Percentiles rank a stretch among this genome's conserved stretches.
Conservation (phyloP, 2,888 invertebrate species). For the Antitype chi region DNA sequence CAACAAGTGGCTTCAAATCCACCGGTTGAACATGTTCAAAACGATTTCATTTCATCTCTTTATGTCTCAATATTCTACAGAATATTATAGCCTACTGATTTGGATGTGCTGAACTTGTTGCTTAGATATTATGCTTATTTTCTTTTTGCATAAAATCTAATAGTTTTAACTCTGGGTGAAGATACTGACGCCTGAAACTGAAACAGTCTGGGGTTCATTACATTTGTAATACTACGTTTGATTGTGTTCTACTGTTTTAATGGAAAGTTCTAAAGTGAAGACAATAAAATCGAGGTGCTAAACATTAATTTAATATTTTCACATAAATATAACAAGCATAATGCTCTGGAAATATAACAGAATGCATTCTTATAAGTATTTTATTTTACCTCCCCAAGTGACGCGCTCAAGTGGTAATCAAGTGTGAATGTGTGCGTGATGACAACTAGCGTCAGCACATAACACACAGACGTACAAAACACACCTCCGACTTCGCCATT, state of each 20-base stretch:
- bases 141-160: background rate
- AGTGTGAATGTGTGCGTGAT: too few species aligned
- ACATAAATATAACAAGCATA: background rate
- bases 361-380: background rate
- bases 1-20: slow-evolving; percentile 46
- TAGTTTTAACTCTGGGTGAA: background rate
- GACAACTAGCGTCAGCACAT: too few species aligned
- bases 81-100: slow-evolving; percentile 26
- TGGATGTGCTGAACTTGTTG: slow-evolving; percentile 26
- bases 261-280: too few species aligned
- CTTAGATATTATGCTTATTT: background rate
- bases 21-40: slow-evolving; percentile 47
- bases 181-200: background rate
- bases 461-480: too few species aligned
- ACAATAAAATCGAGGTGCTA: background rate
- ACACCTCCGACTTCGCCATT: too few species aligned
- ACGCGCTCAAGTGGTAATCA: too few species aligned
- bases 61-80: slow-evolving; percentile 18
- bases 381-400: too few species aligned
- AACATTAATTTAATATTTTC: background rate
- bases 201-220: background rate
- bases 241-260: too few species aligned
- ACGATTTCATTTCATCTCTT: slow-evolving; percentile 29
- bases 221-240: background rate
- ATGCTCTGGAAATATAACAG: background rate